These are phyloP conservation scores for Catharus bicknelli DNA, from an alignment of 2,113 vertebrate species.

Conservation along the genomic window DNA sequence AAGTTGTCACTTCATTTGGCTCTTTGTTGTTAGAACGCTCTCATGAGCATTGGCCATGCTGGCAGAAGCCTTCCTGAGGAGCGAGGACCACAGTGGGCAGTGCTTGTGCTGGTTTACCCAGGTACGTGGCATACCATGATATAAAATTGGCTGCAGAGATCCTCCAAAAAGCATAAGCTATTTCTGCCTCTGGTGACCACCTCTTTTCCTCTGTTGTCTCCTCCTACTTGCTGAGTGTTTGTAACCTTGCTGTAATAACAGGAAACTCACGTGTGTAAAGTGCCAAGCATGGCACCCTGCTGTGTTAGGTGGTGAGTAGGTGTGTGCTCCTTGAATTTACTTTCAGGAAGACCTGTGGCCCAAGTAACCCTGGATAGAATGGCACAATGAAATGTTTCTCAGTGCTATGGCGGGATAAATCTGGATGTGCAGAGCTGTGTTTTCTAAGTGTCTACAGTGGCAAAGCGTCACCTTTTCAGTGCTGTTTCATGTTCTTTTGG, in stretches of 20 bases:
- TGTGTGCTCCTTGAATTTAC: neutral
- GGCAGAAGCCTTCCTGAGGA: neutral
- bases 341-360: neutral
- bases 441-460: neutral
- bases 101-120: neutral
- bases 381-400: neutral
- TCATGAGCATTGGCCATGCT: neutral
- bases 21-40: neutral
- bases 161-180: neutral
- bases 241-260: neutral
- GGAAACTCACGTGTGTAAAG: neutral
- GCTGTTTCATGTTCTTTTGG: neutral
- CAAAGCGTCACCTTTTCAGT: neutral
- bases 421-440: neutral
- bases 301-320: neutral
- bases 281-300: neutral
- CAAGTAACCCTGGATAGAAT: neutral
- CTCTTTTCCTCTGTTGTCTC: neutral
- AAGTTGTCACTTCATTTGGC: neutral
- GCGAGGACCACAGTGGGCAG: neutral
- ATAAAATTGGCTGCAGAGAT: neutral
- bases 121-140: fast-evolving
- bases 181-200: neutral
- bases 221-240: neutral
- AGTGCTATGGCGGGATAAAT: neutral